Evolutionary conservation across 2,888 invertebrate species (phyloP), one percentile per base, ranked within the genome.

Genomic region (Monochamus alternatus): DNA sequence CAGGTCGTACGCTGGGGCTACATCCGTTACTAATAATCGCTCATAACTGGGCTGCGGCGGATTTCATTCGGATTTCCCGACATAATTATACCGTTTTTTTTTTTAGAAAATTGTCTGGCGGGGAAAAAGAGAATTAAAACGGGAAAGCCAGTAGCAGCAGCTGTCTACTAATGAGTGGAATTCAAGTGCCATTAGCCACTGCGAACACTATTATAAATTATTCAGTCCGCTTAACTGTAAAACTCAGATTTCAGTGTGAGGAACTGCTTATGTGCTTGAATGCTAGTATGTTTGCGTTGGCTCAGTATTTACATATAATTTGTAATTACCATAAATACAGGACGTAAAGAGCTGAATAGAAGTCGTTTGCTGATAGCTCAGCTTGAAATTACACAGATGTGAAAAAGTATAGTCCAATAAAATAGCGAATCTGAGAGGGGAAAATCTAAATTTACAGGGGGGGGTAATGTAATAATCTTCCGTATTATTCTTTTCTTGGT

Each of bases 121-220:
- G 69, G 60, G 31, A 69, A 65, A 55, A 69, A 69, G 47, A 47
- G 59, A 69, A 69, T 69, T 69, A 69, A 60, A 69, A 43, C 60
- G 60, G 47, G 43, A 60, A 69, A 69, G 7, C 69, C 44, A 51
- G n/a, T n/a, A n/a, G 60, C 69, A 69, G 31, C 69, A 38, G 59
- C 69, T 69, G 69, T 60, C 60, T 69, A 31, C 68, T 68, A 68
- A 68, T 68, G 68, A 68, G 58, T 58, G 68, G 43, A 68, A 68
- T 68, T 68, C 52, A 68, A 68, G 68, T 68, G 43, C 68, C 58
- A 68, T 68, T 68, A 68, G 59, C 14, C 58, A 22, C 68, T 52
- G 59, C 3, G 51, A 59, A 68, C 68, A 51, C 43, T 58, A 68
- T n/a, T 68, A 68, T 68, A 68, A 68, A 68, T 58, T 68, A 68